Evolutionary conservation across 2,888 invertebrate species (phyloP), one percentile per base, ranked within the genome.

Genomic region (Leptopilina myrica): DNA sequence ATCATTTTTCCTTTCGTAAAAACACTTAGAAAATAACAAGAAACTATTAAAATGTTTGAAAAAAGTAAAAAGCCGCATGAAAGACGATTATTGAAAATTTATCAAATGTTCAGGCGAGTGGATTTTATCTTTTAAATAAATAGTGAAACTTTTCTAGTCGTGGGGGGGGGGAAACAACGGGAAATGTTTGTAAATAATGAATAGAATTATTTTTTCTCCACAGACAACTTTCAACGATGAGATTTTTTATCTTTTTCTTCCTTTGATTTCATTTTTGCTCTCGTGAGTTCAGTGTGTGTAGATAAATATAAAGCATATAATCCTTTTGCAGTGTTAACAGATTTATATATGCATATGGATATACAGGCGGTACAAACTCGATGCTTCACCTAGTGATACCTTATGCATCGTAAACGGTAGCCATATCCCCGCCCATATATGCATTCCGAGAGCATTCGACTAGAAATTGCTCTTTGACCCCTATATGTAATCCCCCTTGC

Each of bases 341-440:
- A 69, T 69, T 69, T 49, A 69, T 49, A 67, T 67, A 69, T 69
- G 67, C 67, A 49, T 53, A 69, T 46, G 46, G 67, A 12, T 53
- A 33, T 33, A 62, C n/a, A 66, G 20, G 20, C 64, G 53, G 11
- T 12, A 56, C 53, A 76, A 78, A 78, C 77, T 83, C 81, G 76
- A 84, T 81, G 80, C 81, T 85, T 80, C 80, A 81, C 78, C 76
- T 79, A 78, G 77, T 78, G 82, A 80, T 82, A 83, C 81, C 80
- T 82, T 80, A 75, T 79, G 80, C 78, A 80, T 80, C 65, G 84
- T 82, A 82, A 85, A 85, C 82, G 80, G 82, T 82, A 82, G 81
- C 83, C 83, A 85, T 84, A 83, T 81, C 85, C 86, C 85, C 86
- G 85, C 85, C 86, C 81, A 80, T 65, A 81, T 79, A 75, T 77